Base-by-base conservation (phyloP, 2,888 invertebrate genomes). In the Thera britannica region DNA sequence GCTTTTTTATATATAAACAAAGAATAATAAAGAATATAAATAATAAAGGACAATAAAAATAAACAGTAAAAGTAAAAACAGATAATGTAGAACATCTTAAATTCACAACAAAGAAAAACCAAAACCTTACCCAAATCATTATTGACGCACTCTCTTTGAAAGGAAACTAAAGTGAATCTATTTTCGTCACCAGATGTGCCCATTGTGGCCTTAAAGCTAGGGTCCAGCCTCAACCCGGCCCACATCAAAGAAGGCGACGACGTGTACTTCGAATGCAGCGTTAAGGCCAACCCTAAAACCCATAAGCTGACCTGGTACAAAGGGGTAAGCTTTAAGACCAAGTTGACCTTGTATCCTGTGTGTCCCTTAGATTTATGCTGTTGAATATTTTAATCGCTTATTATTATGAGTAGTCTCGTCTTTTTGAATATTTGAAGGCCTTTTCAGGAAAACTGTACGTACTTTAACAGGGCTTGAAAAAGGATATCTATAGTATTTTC, bases 201-300 rank as follows among this genome's bases (percentile, higher is more conserved):
- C 1, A 95, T 98, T 77, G 97, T 98, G 66, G 96, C 96, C 8
- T 88, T 98, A 76, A 97, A 97, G 82, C 95, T 98, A 76, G 98
- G 98, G 3, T 97, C 97, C 76, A 97, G 96, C 78, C 93, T 97
- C 57, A 96, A 97, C 83, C 96, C 97, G 1, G 95, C 95, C 71
- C 96, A 96, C 77, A 97, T 98, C 80, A 96, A 96, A 78, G 98
- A 98, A 88, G 97, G 97, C 6, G 97, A 97, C 70, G 98, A 98
- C 85, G 97, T 98, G 9, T 98, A 97, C 94, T 98, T 98, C 85
- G 98, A 98, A 86, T 98, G 98, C 93, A 97, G 96, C 87, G 97
- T 98, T 80, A 97, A 96, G 85, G 97, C 98, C 35, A 98, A 98
- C 90, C 98, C 98, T 0, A 97, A 96, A 95, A 95, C 95, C 23